phyloP scores from a whole-genome alignment of 1,140 invertebrate genomes.

The Aphelenchoides besseyi region DNA sequence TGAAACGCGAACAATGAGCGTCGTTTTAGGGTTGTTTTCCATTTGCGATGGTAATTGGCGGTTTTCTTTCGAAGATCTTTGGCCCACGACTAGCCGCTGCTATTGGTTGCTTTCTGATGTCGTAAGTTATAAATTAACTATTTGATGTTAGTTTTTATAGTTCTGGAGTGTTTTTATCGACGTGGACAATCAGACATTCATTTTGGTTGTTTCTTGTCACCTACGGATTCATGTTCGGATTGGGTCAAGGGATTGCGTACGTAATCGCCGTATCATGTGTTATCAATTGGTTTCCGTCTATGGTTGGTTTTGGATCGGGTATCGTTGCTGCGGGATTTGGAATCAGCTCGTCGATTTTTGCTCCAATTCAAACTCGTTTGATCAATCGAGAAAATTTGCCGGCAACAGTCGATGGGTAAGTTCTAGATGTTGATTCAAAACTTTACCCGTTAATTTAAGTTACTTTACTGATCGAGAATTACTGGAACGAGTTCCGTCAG shows the following conservation, averaged over 20 bases:
- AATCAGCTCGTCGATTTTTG: slow-evolving; percentile 59
- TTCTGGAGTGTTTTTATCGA: slow-evolving; percentile 52
- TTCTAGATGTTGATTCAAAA: slow-evolving; percentile 14
- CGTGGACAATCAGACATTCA: slow-evolving; percentile 55
- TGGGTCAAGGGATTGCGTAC: slow-evolving; percentile 61
- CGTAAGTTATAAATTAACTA: slow-evolving; percentile 44
- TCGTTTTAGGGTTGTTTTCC: slow-evolving; percentile 55
- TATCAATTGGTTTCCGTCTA: slow-evolving; percentile 61
- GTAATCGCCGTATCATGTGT: slow-evolving; percentile 58
- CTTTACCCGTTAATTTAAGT: slow-evolving; percentile 43
- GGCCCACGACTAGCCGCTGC: slow-evolving; percentile 54
- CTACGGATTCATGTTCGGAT: slow-evolving; percentile 60
- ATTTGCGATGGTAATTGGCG: slow-evolving; percentile 62
- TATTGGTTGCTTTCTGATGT: slow-evolving; percentile 55
- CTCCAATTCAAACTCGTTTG: slow-evolving; percentile 56
- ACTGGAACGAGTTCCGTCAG: slow-evolving; percentile 47
- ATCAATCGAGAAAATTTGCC: slow-evolving; percentile 56
- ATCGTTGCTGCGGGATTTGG: slow-evolving; percentile 62
- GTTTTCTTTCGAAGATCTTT: slow-evolving; percentile 43
- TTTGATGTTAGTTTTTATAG: slow-evolving; percentile 40
- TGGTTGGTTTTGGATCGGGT: slow-evolving; percentile 53
- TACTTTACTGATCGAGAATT: slow-evolving; percentile 51
- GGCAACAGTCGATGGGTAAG: slow-evolving; percentile 52
- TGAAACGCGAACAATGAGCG: slow-evolving; percentile 9
- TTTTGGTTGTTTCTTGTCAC: slow-evolving; percentile 54